Evolutionary conservation across 2,888 invertebrate species (phyloP), one percentile per base, ranked within the genome.

Genomic region (Ochropleura leucogaster): DNA sequence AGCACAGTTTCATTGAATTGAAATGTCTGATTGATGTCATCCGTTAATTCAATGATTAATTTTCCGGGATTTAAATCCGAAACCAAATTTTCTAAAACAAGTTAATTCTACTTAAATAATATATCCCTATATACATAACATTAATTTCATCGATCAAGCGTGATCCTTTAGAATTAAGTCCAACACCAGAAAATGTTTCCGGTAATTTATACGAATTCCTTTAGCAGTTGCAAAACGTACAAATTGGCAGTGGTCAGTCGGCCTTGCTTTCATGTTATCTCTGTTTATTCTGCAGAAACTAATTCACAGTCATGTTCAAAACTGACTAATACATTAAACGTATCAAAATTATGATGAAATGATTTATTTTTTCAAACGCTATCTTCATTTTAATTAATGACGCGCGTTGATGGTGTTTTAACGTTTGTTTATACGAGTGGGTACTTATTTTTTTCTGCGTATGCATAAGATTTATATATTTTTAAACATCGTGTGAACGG

Each of bases 191-290:
- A 64, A 68, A 77, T 60, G 51, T 76, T 77, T 77, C 78, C 69
- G 42, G 53, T 75, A 85, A 85, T 68, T 65, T 84, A 84, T 82
- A 79, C 70, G 68, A 77, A 82, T 86, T 80, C 80, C 74, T 77
- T 71, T 78, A 80, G 73, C 80, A 77, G 79, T 85, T 87, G 82
- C 88, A 86, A 89, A 86, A 88, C 65, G 67, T 70, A 80, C 75
- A 79, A 85, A 86, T 86, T 82, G 76, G 79, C 74, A 80, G 82
- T 77, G 83, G 84, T 84, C 79, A 84, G 75, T 44, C 75, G 87
- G 80, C 88, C 88, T 89, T 88, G 89, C 87, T 86, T 89, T 88
- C 86, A 80, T 81, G 83, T 74, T 79, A 83, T 84, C 72, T 80
- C 59, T 77, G 77, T 79, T 77, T 80, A 80, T 80, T 74, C 76